Percentiles rank a stretch among this genome's conserved stretches.
phyloP scores from a whole-genome alignment of 92 coral and sea anemone species.

The Phenganax stokvisi region DNA sequence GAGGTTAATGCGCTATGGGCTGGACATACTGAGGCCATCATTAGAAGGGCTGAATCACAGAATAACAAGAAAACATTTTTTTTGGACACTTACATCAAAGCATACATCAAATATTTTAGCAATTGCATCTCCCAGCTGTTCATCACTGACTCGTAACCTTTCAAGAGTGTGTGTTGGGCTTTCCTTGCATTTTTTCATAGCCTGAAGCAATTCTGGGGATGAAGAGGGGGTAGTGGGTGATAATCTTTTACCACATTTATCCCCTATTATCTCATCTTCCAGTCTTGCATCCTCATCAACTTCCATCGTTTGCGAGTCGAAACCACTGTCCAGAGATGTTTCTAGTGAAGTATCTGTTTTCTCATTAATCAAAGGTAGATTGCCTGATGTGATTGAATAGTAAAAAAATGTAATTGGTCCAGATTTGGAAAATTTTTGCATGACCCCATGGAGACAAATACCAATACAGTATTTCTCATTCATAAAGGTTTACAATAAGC shows the following conservation, averaged over 20 bases:
- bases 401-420: no score
- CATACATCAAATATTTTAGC: conserved; percentile 56
- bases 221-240: conserved; percentile 61
- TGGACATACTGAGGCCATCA: no score
- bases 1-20: no score
- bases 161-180: neutral
- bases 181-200: conserved; percentile 28
- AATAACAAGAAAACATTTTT: conserved; percentile 11
- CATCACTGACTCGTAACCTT: conserved; percentile 53
- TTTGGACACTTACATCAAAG: conserved; percentile 54
- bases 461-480: neutral
- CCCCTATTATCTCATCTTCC: conserved; percentile 53
- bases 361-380: conserved; percentile 26
- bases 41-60: neutral
- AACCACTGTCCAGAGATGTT: conserved; percentile 31
- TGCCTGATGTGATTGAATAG: conserved; percentile 7
- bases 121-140: conserved; percentile 55
- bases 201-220: conserved; percentile 31
- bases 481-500: neutral
- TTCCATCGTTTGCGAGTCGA: conserved; percentile 37
- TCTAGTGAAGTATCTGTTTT: conserved; percentile 24
- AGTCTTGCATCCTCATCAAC: conserved; percentile 54
- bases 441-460: neutral
- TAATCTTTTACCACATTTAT: conserved; percentile 75
- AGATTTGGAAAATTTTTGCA: neutral